These are phyloP conservation scores for Temnopleurus reevesii DNA, from an alignment of 53 echinoderm and acorn worm species.

Conservation along the genomic window DNA sequence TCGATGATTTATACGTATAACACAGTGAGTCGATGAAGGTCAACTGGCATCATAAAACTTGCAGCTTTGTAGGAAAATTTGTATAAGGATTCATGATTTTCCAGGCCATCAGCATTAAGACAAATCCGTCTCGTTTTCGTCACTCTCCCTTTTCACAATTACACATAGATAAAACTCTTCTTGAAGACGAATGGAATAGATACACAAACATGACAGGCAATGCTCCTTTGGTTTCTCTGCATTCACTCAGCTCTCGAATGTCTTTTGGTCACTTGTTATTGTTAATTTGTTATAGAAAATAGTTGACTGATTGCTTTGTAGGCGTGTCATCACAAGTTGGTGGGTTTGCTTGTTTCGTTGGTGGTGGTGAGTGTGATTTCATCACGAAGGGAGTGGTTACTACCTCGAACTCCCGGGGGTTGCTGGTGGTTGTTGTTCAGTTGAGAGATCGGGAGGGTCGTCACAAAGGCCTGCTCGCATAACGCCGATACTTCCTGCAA, in stretches of 20 bases:
- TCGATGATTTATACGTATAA: not conserved
- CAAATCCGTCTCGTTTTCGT: not conserved
- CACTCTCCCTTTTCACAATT: not conserved
- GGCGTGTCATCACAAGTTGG: conserved; percentile 48
- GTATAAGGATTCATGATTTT: not conserved
- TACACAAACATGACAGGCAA: conserved; percentile 41
- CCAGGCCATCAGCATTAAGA: not conserved
- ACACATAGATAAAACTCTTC: not conserved
- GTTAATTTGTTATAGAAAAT: conserved; percentile 25
- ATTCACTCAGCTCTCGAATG: not conserved
- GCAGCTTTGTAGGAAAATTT: not conserved
- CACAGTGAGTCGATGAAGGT: not conserved
- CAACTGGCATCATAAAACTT: not conserved
- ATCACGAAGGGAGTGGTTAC: conserved; percentile 3
- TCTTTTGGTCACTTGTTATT: conserved; percentile 16
- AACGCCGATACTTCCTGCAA: conserved; percentile 36
- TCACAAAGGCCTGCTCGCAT: conserved; percentile 42
- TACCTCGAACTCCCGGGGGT: not conserved
- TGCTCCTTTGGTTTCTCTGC: conserved; percentile 35
- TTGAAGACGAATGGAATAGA: conserved; percentile 58
- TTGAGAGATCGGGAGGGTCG: conserved; percentile 40
- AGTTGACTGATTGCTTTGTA: not conserved
- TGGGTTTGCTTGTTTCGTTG: conserved; percentile 40
- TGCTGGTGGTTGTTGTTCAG: conserved; percentile 39
- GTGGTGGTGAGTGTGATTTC: conserved; percentile 14